Percentiles rank a stretch among this genome's conserved stretches.
These are phyloP conservation scores for Lepidocyrtoides sp. DNA, from an alignment of 2,888 invertebrate genomes.

Conservation along the genomic window DNA sequence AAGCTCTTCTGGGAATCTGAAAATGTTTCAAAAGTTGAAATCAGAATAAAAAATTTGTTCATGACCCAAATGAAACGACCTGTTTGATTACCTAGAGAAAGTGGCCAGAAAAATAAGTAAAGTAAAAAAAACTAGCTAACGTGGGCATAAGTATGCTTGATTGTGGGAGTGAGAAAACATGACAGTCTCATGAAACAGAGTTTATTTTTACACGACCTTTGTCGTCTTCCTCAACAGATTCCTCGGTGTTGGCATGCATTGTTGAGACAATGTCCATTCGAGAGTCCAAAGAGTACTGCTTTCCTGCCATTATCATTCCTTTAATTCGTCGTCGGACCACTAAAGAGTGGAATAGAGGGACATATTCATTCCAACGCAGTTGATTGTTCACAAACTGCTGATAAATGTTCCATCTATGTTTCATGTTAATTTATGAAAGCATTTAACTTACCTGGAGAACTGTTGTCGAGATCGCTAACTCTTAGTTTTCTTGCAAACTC, in stretches of 20 bases:
- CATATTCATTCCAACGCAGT: background rate
- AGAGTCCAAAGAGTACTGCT: constrained; percentile 94
- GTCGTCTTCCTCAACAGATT: constrained; percentile 79
- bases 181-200: constrained; percentile 66
- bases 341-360: too few species aligned
- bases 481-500: constrained; percentile 92
- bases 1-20: constrained; percentile 85
- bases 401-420: too few species aligned
- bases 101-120: constrained; percentile 35
- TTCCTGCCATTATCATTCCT: constrained; percentile 96
- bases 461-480: constrained; percentile 91
- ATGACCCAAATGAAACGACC: constrained; percentile 20
- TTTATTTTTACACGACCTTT: constrained; percentile 82
- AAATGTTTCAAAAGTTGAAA: constrained; percentile 32
- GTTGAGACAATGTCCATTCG: constrained; percentile 93
- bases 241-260: constrained; percentile 78
- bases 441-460: constrained; percentile 92
- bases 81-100: background rate
- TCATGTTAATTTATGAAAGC: too few species aligned
- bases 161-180: constrained; percentile 1
- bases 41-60: background rate
- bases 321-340: constrained; percentile 95
- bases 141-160: constrained; percentile 14
- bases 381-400: background rate
- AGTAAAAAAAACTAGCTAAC: constrained; percentile 48